Evolutionary conservation across 2,888 invertebrate species (phyloP), one percentile per base, ranked within the genome.

Genomic region (Dyspetes luteomarginatus): DNA sequence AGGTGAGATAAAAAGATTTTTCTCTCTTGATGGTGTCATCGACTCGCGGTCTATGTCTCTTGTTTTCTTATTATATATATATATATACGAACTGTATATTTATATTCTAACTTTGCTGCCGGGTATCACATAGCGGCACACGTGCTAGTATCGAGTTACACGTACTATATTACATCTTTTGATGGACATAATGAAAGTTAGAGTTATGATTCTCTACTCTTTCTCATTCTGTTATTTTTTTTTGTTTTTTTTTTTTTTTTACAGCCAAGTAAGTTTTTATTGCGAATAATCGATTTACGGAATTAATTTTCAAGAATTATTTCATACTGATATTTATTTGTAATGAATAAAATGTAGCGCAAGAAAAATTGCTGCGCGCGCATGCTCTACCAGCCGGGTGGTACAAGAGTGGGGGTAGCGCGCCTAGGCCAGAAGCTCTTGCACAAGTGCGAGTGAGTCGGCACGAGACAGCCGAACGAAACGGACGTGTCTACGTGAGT

Each of bases 111-210:
- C 67, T n/a, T 67, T 41, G 52, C 24, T 4, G 24, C 9, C 67
- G 62, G 56, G 80, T 81, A 82, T 85, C 82, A 26, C 80, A 65
- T 82, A 77, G 82, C 81, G 78, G 82, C 83, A 85, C 84, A 82
- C 76, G 84, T 76, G 83, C 79, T 75, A 65, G 73, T 82, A 81
- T 84, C 81, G 68, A 76, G 73, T 84, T 84, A 82, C 82, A 28
- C 58, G 7, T 58, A 4, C 3, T 15, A 22, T 41, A 64, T 73
- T 28, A 56, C 50, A 30, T 76, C 71, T 41, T 68, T 56, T 43
- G 50, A 58, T 30, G 26, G n/a, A 24, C 36, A 41, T 43, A 28
- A 56, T 62, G 17, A 45, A 58, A 28, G 52, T 17, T 7, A 41
- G 45, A 65, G 48, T 17, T 48, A 2, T n/a, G 17, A 15, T 15